These are phyloP conservation scores for Furnarius figulus DNA, from an alignment of 2,113 vertebrate species.

Conservation along the genomic window DNA sequence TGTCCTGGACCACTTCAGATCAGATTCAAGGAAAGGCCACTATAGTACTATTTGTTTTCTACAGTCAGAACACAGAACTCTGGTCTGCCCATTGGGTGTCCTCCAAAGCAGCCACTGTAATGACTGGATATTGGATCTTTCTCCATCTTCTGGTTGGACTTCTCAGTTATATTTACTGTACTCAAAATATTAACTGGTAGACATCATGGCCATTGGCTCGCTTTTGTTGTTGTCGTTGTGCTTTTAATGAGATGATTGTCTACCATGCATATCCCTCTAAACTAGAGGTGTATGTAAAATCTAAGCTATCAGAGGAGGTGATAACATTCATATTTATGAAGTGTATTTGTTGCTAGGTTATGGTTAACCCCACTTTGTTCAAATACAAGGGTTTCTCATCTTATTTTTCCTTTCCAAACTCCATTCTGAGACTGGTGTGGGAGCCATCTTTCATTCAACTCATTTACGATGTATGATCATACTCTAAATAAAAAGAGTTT, in stretches of 20 bases:
- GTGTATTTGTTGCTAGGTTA: neutral
- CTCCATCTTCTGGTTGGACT: neutral
- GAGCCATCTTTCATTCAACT: neutral
- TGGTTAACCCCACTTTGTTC: neutral
- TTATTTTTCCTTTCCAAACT: neutral
- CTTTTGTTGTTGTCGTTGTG: neutral
- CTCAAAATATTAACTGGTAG: neutral
- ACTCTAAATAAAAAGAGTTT: neutral
- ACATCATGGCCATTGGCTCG: neutral
- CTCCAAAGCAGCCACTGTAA: neutral
- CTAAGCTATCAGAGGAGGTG: neutral
- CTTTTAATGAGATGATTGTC: neutral
- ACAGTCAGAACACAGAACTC: neutral
- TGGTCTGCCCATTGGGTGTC: neutral
- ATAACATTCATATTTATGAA: neutral
- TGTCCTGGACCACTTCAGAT: neutral
- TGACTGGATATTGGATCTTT: neutral
- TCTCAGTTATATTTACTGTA: neutral
- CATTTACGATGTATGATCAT: neutral
- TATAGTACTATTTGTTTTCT: neutral
- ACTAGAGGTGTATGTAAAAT: neutral
- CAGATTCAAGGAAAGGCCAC: neutral
- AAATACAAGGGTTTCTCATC: neutral
- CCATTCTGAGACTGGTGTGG: neutral
- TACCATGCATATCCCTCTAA: neutral